Base-by-base conservation (phyloP, 1,140 invertebrate species). In the Pinna nobilis region DNA sequence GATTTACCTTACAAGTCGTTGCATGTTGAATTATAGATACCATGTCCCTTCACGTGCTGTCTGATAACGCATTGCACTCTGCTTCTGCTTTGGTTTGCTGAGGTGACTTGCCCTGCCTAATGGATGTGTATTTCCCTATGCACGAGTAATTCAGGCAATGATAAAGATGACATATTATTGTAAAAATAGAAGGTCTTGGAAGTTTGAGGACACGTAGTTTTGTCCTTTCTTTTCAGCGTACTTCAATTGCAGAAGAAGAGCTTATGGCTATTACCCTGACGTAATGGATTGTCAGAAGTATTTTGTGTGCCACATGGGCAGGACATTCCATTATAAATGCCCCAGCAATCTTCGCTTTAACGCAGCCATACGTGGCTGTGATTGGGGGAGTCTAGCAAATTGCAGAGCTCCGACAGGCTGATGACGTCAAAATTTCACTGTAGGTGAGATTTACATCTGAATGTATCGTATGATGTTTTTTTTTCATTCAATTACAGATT, bases 261-360 rank as follows among this genome's bases (percentile, higher is more conserved):
- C 35, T 28, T 35, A 72, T 64, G 69, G 70, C 44, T 72, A 68
- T 44, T 77, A 60, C 20, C 41, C 28, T 33, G 64, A 77, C 35
- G 65, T 59, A 1, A 65, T 55, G 4, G 71, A 77, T 20, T 77
- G 76, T 55, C 20, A 35, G 13, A 74, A 74, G 44, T 77, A 65
- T 41, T 74, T 49, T 35, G 59, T 67, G 4, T 77, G 76, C 41
- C 49, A 64, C 33, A 68, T 57, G 35, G 70, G 70, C n/a, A 51
- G 50, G 49, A 64, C 67, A 11, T 72, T 70, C 41, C 65, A 69
- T 51, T 70, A 72, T 18, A 55, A n/a, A 39, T 81, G 79, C 49
- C 70, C 79, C 15, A 44, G 32, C 15, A 67, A 60, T 13, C 50
- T 81, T 18, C 63, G 57, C 47, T 81, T 65, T 47, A 74, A 81